Base-by-base conservation (phyloP, 2,888 invertebrate genomes). In the Charanyca ferruginea region DNA sequence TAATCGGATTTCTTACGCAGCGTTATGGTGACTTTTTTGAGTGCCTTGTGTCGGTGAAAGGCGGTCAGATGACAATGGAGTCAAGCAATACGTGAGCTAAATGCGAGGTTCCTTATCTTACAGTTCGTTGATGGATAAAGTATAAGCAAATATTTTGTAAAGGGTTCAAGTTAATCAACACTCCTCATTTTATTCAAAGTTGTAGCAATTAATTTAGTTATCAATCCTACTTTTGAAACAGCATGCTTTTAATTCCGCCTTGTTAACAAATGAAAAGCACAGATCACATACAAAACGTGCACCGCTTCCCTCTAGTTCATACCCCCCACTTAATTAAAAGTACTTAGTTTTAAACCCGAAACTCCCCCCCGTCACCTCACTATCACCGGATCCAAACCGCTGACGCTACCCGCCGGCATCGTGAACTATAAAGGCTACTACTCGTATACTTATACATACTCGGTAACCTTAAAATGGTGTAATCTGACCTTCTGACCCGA, bases 1-100 rank as follows among this genome's bases (percentile, higher is more conserved):
- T 55, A 51, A 63, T 38, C 71, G 49, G 71, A 71, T 71, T 69
- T 45, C 38, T 28, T 55, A 49, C 71, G 71, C 51, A 60, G 18
- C 35, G 25, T 51, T 32, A 60, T 47, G 70, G 20, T 35, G 51
- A 45, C 3, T 32, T 55, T 42, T 66, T 67, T 25, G 47, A 67
- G 67, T 13, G 67, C 35, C 35, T 28, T 11, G 35, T 38, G 58
- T 16, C 35, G 6, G n/a, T 18, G 49, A 41, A 20, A n/a, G n/a
- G 38, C 7, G 54, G 54, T 23, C 23, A 32, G 25, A 28, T 47
- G 13, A 22, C 13, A n/a, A 23, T 23, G n/a, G 28, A 38, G 47
- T 11, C 25, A 1, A 11, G 11, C 13, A 11, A 9, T 11, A 45
- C 4, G 23, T 11, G 18, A 0, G 9, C n/a, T 45, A 11, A n/a